These are phyloP conservation scores for Hemichromis elongatus DNA, from an alignment of 2,113 vertebrate species.

Conservation along the genomic window DNA sequence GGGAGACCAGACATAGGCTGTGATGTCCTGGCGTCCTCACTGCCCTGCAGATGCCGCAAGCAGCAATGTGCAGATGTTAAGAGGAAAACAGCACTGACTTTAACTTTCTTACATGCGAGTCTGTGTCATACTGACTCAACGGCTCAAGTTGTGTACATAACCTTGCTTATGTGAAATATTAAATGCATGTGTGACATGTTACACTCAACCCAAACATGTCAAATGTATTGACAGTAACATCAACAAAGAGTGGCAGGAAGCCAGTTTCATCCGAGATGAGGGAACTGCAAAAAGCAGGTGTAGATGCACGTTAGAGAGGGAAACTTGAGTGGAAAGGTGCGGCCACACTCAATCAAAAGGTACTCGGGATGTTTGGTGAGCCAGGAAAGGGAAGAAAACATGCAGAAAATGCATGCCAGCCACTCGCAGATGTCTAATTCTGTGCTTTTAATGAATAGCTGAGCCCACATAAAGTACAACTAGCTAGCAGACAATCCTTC, in stretches of 20 bases:
- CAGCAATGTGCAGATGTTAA: constrained; percentile 58
- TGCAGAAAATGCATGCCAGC: background rate
- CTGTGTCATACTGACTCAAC: background rate
- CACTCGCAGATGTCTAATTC: background rate
- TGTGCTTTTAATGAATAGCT: background rate
- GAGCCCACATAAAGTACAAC: background rate
- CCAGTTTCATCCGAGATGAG: background rate
- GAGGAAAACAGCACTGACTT: background rate
- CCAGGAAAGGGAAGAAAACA: background rate
- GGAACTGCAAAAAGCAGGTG: background rate
- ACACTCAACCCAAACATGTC: background rate
- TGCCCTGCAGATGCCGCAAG: constrained; percentile 66
- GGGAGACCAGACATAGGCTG: constrained; percentile 61
- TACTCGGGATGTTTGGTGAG: background rate
- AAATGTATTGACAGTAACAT: background rate
- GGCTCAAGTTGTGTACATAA: background rate
- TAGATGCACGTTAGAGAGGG: background rate
- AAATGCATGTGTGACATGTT: background rate
- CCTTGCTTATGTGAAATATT: background rate
- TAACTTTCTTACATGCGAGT: background rate
- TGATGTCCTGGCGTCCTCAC: constrained; percentile 61
- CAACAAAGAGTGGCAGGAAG: background rate
- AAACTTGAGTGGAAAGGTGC: background rate
- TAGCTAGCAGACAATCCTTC: background rate
- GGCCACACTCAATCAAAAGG: background rate